A percentile compares a stretch with the other conserved stretches of the same genome.
These are phyloP conservation scores for Argentina silus DNA, from an alignment of 2,797 vertebrate genomes.

Conservation along the genomic window DNA sequence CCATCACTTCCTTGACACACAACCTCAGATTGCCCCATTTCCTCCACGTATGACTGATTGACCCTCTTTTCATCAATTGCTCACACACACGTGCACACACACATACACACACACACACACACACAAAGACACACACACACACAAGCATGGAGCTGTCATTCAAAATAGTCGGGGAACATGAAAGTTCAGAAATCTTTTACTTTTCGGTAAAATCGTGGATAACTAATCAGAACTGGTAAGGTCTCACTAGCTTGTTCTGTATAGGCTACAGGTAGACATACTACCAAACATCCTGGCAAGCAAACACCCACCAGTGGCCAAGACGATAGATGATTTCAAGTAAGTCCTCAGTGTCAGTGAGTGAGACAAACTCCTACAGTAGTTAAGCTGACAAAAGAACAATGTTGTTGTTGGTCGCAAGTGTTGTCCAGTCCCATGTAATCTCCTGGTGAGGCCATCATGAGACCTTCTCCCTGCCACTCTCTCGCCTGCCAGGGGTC, in stretches of 20 bases:
- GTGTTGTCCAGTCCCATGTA: constrained; percentile 59
- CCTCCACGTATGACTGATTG: constrained; percentile 76
- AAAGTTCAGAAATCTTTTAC: too few relatives aligned
- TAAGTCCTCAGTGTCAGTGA: neutral
- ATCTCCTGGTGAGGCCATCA: constrained; percentile 54
- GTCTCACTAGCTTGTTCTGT: too few relatives aligned
- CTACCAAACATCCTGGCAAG: too few relatives aligned
- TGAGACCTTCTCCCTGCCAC: constrained; percentile 11
- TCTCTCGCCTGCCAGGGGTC: constrained; percentile 8
- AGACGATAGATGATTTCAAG: neutral
- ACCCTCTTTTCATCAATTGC: constrained; percentile 62
- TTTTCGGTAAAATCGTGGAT: too few relatives aligned
- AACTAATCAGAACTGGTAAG: too few relatives aligned
- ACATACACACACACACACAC: constrained; percentile 14
- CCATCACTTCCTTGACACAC: constrained; percentile 79
- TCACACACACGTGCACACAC: neutral
- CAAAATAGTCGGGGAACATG: too few relatives aligned
- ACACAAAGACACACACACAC: neutral
- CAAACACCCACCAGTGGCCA: too few relatives aligned
- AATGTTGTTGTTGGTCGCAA: constrained; percentile 50
- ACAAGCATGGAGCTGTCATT: neutral
- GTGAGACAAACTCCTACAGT: neutral
- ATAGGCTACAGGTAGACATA: too few relatives aligned
- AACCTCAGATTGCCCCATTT: constrained; percentile 76
- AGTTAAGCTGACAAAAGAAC: constrained; percentile 50